Base-by-base conservation (phyloP, 2,113 vertebrate genomes). In the Capricornis sumatraensis region DNA sequence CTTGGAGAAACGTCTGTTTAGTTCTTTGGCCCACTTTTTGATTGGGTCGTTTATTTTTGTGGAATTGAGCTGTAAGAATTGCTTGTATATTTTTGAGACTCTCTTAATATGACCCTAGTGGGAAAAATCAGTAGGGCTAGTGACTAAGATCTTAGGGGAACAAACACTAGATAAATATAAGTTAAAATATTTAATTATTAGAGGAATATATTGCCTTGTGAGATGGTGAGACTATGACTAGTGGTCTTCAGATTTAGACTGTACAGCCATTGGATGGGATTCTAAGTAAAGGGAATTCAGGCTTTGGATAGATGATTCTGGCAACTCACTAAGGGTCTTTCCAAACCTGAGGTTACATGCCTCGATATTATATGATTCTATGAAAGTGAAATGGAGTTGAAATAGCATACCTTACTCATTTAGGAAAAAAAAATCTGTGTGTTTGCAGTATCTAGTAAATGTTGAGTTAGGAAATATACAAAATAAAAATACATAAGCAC, bases 211-310 rank as follows among this genome's bases (percentile, higher is more conserved):
- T 74, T 87, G 11, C 57, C 40, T 64, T 84, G 11, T 78, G 52
- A 84, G 25, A 43, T n/a, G 76, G 33, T 92, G 30, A 90, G n/a
- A 50, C 11, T 55, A 40, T 88, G 62, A 91, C 74, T 67, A 9
- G 19, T 78, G 27, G 15, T 88, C 82, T 88, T 96, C 53, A 97
- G 16, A 93, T 50, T 52, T 58, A 86, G 60, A 6, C 33, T 62
- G 7, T 62, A 27, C 12, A 36, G 5, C 76, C 19, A 14, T 23
- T 57, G 71, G 45, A 62, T 23, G 71, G 47, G 33, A 47, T 52
- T 40, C 88, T 82, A 53, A 96, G 50, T 81, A 87, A 82, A 86
- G 76, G n/a, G n/a, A 67, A 76, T 91, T 81, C 40, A 89, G 95
- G 3, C 58, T 81, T 40, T 96, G 47, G 36, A 36, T 52, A 58